Percentiles rank a stretch among this genome's conserved stretches.
These are phyloP conservation scores for Macrotis lagotis DNA, from an alignment of 2,113 vertebrate genomes.

Conservation along the genomic window DNA sequence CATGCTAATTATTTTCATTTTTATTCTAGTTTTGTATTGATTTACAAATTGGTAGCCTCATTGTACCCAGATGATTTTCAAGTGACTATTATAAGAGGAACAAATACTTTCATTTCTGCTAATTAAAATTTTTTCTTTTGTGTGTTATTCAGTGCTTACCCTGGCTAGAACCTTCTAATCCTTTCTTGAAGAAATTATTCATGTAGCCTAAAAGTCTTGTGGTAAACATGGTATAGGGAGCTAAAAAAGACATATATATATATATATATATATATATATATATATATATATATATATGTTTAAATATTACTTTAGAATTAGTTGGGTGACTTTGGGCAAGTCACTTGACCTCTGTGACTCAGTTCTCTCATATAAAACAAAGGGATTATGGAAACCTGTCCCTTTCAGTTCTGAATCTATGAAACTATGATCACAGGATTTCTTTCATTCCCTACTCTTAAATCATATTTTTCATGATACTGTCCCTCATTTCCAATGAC, in stretches of 20 bases:
- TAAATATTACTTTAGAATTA: neutral
- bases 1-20: neutral
- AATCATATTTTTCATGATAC: neutral
- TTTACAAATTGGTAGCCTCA: neutral
- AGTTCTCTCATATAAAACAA: neutral
- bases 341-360: neutral
- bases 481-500: neutral
- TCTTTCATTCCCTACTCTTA: neutral
- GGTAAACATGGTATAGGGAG: neutral
- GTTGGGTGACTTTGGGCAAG: neutral
- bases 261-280: no score
- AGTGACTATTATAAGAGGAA: neutral
- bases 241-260: no score
- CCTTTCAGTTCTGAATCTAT: neutral
- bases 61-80: neutral
- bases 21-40: neutral
- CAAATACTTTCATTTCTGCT: neutral
- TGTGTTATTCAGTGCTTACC: neutral
- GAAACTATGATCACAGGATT: neutral
- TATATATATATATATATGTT: no score
- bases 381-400: neutral
- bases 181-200: neutral
- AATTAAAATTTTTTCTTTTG: neutral
- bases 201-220: neutral
- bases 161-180: neutral